A percentile compares a stretch with the other conserved stretches of the same genome.
These are phyloP conservation scores for Cyclophora albipunctata DNA, from an alignment of 2,888 invertebrate species.

Conservation along the genomic window DNA sequence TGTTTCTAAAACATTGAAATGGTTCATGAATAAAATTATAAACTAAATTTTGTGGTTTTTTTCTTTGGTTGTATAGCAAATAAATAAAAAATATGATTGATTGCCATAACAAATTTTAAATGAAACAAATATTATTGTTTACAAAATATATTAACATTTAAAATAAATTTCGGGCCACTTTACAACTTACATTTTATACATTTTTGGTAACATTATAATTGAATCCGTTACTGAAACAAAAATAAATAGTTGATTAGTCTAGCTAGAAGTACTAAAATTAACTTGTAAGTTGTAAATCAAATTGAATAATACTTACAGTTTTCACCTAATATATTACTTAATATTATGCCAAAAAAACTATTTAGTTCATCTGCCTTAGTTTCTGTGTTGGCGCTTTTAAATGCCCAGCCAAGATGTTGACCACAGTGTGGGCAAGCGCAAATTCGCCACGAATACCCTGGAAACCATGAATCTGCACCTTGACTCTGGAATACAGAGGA, in stretches of 20 bases:
- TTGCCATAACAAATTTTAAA: background rate
- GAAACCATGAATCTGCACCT: slow-evolving; percentile 78
- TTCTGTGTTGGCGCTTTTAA: slow-evolving; percentile 52
- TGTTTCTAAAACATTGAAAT: no score
- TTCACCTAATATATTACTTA: slow-evolving; percentile 64
- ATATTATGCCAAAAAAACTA: slow-evolving; percentile 62
- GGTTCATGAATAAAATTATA: no score
- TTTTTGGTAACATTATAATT: slow-evolving; percentile 70
- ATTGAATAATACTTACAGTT: slow-evolving; percentile 61
- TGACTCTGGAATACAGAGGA: slow-evolving; percentile 49
- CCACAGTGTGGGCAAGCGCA: slow-evolving; percentile 78
- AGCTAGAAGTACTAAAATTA: no score
- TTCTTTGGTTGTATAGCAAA: no score
- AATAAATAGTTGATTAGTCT: slow-evolving; percentile 5
- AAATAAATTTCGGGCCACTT: background rate
- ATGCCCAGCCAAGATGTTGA: slow-evolving; percentile 78
- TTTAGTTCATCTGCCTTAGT: slow-evolving; percentile 30
- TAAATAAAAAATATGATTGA: no score
- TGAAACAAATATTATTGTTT: slow-evolving; percentile 1
- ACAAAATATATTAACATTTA: background rate
- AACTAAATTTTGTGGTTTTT: no score
- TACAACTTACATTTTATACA: slow-evolving; percentile 48
- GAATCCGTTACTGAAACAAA: slow-evolving; percentile 73
- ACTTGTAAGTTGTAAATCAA: no score
- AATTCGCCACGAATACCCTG: slow-evolving; percentile 78